Evolutionary conservation across 2,113 vertebrate species (phyloP), one percentile per base, ranked within the genome.

Genomic region (Motacilla tschutschensis): DNA sequence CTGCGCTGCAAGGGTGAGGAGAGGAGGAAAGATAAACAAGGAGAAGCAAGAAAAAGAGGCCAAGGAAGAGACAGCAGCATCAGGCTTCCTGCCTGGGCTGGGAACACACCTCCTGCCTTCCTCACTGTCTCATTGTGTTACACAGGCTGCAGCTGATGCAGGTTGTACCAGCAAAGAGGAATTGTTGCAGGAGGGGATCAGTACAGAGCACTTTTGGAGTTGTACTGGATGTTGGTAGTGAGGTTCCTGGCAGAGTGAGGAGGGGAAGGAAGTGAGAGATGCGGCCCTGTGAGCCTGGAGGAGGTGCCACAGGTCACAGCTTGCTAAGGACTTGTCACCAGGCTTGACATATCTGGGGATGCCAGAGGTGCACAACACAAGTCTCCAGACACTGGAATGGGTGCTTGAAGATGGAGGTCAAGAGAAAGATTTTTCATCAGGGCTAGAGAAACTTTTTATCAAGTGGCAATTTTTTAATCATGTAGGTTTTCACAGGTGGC

Each of bases 151-250:
- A 38, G 50, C 9, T 74, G 69, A 53, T 25, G 17, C 8, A n/a
- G 33, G 66, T 15, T 4, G 7, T 24, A 29, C 35, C 28, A 67
- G 14, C n/a, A 47, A 12, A n/a, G 22, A 53, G 31, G 29, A 55
- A 58, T 53, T 21, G 8, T 36, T 44, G 15, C 5, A 53, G 31
- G n/a, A 46, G 5, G 5, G 44, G 20, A 55, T 53, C 8, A 31
- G 9, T 14, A 9, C 2, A 53, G 25, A 28, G 19, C 8, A 29
- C 18, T 29, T 67, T 31, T 31, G 9, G 29, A 74, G 35, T 4
- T 46, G 18, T 17, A 10, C 4, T 26, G 9, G 12, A 4, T 55
- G 25, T 5, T 1, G 1, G 19, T 24, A 31, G 44, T 2, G 4
- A 78, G 44, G 9, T 4, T 5, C 6, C 26, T 48, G 35, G 48